Conservation (phyloP, 1,140 invertebrate genomes). For the Drosophila ironensis region DNA sequence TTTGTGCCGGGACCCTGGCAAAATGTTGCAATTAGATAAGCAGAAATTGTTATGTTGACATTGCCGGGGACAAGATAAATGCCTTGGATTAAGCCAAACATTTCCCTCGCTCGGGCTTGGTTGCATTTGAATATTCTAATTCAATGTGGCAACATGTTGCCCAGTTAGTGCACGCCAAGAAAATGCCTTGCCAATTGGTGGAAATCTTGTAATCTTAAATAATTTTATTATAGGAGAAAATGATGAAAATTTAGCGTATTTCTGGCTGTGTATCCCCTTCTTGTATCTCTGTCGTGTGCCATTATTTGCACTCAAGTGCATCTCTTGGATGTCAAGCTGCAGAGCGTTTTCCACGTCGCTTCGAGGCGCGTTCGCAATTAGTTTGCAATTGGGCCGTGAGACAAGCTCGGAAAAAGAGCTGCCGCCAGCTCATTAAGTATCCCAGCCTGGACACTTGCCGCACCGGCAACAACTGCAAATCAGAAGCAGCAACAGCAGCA, state of each 20-base stretch:
- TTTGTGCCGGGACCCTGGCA: conserved; percentile 58
- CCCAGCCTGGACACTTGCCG: conserved; percentile 18
- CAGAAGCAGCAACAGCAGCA: conserved; percentile 14
- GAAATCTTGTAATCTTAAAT: neutral
- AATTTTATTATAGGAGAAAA: neutral
- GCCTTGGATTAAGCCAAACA: conserved; percentile 43
- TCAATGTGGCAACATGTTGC: conserved; percentile 50
- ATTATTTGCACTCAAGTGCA: conserved; percentile 68
- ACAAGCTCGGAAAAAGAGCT: conserved; percentile 43
- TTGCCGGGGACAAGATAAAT: conserved; percentile 57
- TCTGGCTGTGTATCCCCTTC: neutral
- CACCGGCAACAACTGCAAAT: conserved; percentile 6
- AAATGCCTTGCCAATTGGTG: too few species aligned
- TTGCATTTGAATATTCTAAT: conserved; percentile 51
- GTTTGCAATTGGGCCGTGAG: conserved; percentile 75
- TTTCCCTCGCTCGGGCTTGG: conserved; percentile 15
- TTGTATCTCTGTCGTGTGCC: conserved; percentile 46
- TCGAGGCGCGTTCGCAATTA: conserved; percentile 67
- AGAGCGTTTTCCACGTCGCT: conserved; percentile 28
- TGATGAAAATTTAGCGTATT: neutral
- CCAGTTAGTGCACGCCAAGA: conserved; percentile 3
- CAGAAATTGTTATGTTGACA: conserved; percentile 80
- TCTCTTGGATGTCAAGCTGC: conserved; percentile 42
- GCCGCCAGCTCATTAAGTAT: conserved; percentile 67
- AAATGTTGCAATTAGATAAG: conserved; percentile 80